phyloP scores from a whole-genome alignment of 1,140 invertebrate genomes.

The Bombus terrestris region DNA sequence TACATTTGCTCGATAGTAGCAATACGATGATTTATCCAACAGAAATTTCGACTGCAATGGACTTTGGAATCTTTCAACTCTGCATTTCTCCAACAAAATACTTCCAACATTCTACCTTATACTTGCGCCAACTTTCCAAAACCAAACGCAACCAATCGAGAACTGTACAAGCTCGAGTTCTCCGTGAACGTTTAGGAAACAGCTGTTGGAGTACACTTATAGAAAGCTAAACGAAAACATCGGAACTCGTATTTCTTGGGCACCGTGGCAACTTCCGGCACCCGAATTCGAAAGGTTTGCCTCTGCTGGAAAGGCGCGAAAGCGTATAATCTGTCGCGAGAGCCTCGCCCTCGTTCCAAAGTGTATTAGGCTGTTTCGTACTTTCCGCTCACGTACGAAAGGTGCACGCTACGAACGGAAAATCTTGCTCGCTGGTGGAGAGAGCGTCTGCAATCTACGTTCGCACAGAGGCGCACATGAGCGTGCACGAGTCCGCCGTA shows the following conservation, averaged over 20 bases:
- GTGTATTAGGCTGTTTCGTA: constrained; percentile 43
- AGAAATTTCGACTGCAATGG: too few relatives aligned
- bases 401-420: constrained; percentile 22
- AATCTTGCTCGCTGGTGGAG: constrained; percentile 38
- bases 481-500: background rate
- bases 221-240: background rate
- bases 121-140: background rate
- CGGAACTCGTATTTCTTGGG: background rate
- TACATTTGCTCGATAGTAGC: too few relatives aligned
- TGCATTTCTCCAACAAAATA: background rate
- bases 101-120: too few relatives aligned
- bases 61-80: too few relatives aligned
- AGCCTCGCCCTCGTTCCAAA: constrained; percentile 14
- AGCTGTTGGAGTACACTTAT: background rate
- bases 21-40: too few relatives aligned
- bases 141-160: background rate
- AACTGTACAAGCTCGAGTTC: background rate
- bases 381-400: constrained; percentile 57
- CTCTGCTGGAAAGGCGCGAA: background rate
- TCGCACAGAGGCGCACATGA: background rate
- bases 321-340: background rate
- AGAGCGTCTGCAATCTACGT: background rate
- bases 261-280: background rate
- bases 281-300: background rate
- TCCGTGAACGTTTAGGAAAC: background rate